phyloP scores from a whole-genome alignment of 2,113 vertebrate genomes.

The Phyllopteryx taeniolatus region DNA sequence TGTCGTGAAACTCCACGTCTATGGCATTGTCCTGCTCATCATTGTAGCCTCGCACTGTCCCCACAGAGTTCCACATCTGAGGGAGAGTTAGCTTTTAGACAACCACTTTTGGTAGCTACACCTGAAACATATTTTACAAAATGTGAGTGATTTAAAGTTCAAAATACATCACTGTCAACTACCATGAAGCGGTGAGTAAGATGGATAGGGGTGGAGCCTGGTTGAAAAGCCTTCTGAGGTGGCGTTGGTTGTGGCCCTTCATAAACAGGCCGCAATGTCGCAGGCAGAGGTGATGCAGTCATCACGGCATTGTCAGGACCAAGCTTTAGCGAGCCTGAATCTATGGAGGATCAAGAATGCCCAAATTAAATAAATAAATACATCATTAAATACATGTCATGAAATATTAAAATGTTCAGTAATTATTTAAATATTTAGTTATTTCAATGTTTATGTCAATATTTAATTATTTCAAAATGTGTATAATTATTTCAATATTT shows the following conservation, averaged over 20 bases:
- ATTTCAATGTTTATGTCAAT: too few relatives aligned
- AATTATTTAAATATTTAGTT: too few relatives aligned
- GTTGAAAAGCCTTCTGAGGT: conserved; percentile 88
- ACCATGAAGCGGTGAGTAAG: conserved; percentile 97
- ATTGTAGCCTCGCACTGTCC: conserved; percentile 90
- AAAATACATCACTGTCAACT: conserved; percentile 17
- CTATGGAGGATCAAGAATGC: conserved; percentile 50
- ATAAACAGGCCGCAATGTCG: conserved; percentile 71
- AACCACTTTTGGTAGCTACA: neutral
- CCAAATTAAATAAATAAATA: too few relatives aligned
- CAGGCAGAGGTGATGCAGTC: conserved; percentile 41
- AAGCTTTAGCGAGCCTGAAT: conserved; percentile 76
- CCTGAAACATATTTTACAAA: neutral
- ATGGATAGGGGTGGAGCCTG: conserved; percentile 87
- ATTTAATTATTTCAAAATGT: too few relatives aligned
- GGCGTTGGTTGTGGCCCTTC: conserved; percentile 86
- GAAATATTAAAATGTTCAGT: too few relatives aligned
- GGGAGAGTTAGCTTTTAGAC: neutral
- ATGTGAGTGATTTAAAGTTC: neutral
- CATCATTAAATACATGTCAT: too few relatives aligned
- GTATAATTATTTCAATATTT: too few relatives aligned
- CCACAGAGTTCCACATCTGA: conserved; percentile 94
- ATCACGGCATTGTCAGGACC: conserved; percentile 48
- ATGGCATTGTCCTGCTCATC: conserved; percentile 95
- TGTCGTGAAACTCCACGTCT: conserved; percentile 94